These are phyloP conservation scores for Heptranchias perlo DNA, from an alignment of 2,113 vertebrate species.

Conservation along the genomic window DNA sequence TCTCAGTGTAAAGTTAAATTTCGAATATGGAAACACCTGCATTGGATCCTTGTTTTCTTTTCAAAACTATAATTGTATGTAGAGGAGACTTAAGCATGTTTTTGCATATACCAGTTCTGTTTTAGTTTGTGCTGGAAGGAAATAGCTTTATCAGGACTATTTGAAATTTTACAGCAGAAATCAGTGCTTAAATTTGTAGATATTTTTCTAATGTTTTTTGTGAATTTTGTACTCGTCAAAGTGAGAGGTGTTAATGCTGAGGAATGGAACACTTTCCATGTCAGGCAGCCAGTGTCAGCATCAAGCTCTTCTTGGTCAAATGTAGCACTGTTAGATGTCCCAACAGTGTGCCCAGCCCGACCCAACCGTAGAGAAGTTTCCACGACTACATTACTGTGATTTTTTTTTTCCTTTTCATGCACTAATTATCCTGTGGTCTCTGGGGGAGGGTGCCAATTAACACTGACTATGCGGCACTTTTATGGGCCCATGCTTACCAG, in stretches of 20 bases:
- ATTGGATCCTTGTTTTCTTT: neutral
- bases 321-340: neutral
- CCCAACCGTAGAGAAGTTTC: neutral
- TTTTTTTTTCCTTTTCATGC: neutral
- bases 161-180: neutral
- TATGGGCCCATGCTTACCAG: neutral
- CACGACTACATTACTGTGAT: neutral
- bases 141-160: neutral
- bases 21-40: neutral
- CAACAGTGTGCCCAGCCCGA: neutral
- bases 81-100: neutral
- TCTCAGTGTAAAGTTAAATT: neutral
- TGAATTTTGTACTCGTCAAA: neutral
- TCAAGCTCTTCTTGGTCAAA: neutral
- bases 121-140: neutral
- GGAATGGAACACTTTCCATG: neutral
- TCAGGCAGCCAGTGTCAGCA: neutral
- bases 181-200: neutral
- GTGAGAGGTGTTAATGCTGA: neutral
- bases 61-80: neutral
- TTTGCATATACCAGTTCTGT: neutral
- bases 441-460: neutral
- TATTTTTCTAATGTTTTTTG: neutral
- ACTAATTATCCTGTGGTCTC: neutral
- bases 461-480: neutral